Evolutionary conservation across 2,113 vertebrate genomes (phyloP).

Genomic region (Tichodroma muraria): DNA sequence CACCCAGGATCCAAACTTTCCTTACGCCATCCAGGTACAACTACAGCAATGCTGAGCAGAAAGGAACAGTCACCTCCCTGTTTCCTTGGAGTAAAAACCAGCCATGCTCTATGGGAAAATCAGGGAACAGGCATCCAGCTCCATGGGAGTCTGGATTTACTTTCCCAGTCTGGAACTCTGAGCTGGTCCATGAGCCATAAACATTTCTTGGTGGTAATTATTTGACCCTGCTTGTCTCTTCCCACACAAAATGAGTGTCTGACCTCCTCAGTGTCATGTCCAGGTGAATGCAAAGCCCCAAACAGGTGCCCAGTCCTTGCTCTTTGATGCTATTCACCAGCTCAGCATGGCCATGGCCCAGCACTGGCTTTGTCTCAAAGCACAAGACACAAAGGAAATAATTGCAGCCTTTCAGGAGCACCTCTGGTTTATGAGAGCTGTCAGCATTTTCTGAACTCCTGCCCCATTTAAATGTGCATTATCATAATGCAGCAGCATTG

Average conservation of each 20-base stretch:
- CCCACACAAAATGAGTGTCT: background rate
- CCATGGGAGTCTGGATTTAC: background rate
- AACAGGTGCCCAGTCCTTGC: background rate
- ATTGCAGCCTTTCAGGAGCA: background rate
- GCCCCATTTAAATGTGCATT: background rate
- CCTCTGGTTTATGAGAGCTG: background rate
- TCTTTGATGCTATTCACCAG: background rate
- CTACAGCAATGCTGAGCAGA: background rate
- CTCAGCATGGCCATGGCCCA: background rate
- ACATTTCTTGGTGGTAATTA: background rate
- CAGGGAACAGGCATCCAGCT: background rate
- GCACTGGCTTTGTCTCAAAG: background rate
- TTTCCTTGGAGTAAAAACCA: background rate
- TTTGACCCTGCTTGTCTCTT: background rate
- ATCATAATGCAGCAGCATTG: background rate
- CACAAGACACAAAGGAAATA: background rate
- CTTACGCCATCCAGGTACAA: fast-evolving
- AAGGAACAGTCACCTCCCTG: background rate
- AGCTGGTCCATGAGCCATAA: background rate
- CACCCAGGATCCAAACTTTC: background rate
- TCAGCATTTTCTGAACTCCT: background rate
- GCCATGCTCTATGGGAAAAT: background rate
- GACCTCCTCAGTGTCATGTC: fast-evolving
- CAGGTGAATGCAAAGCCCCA: background rate
- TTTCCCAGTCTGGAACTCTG: background rate